phyloP scores from a whole-genome alignment of 2,113 vertebrate species.

The Anoplopoma fimbria region DNA sequence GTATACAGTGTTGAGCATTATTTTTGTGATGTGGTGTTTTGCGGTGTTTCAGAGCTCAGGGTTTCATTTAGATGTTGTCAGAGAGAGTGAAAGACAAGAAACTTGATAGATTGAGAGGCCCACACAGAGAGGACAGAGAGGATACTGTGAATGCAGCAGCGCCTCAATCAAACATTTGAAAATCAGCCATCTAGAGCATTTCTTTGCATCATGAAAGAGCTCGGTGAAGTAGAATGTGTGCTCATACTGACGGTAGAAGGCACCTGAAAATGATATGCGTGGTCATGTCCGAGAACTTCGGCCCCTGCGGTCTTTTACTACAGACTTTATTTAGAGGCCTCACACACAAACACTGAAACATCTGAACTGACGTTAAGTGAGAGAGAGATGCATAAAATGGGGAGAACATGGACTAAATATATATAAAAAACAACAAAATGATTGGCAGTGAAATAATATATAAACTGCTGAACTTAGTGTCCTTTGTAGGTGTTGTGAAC shows the following conservation, averaged over 20 bases:
- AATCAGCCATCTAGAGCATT: not conserved
- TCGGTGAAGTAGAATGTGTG: not conserved
- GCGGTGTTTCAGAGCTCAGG: not conserved
- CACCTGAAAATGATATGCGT: not conserved
- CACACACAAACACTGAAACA: constrained; percentile 5
- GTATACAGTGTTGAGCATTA: not conserved
- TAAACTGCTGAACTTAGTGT: constrained; percentile 40
- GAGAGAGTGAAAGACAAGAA: not conserved
- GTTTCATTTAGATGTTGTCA: not conserved
- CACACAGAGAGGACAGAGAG: not conserved
- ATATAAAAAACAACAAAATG: constrained; percentile 16
- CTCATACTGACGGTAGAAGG: not conserved
- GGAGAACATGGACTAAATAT: not conserved
- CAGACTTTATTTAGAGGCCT: constrained; percentile 11
- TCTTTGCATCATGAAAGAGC: not conserved
- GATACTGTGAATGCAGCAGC: not conserved
- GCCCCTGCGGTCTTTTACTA: not conserved
- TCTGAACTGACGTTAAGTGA: not conserved
- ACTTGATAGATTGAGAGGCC: not conserved
- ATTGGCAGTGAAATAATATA: constrained; percentile 16
- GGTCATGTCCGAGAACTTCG: not conserved
- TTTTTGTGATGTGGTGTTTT: too few species aligned
- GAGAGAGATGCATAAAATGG: not conserved
- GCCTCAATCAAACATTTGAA: not conserved
- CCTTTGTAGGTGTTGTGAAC: constrained; percentile 39